Evolutionary conservation across 2,113 vertebrate genomes (phyloP), one percentile per base, ranked within the genome.

Genomic region (Nerophis lumbriciformis): DNA sequence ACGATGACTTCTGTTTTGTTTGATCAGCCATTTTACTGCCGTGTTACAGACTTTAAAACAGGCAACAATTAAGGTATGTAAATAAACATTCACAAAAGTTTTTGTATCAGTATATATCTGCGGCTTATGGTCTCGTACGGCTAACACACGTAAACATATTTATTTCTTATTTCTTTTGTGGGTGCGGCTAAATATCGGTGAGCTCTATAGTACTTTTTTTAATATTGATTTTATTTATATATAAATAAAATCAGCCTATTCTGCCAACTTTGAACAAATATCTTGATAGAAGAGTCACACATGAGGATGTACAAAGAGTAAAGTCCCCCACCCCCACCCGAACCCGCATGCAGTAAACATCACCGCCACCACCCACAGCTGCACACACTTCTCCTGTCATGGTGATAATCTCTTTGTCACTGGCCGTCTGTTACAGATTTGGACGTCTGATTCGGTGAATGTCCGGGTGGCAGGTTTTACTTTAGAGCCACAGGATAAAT

Each of bases 371-470:
- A 85, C 80, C 80, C 80, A 87, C 92, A 90, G 90, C 92, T 71
- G 84, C 77, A 53, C 86, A 51, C 90, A 85, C 90, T 90, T 88
- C 78, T 89, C 91, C 90, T 90, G 86, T 85, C 91, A 91, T 86
- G 84, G 90, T 73, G 91, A 92, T 94, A 94, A 94, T 93, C 92
- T 93, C 93, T 94, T 91, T 97, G 94, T 97, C 95, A 95, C 91
- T 90, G 92, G 90, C 92, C 90, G 94, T 97, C 94, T 97, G 93
- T 90, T 92, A 84, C 89, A 92, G 90, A 91, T 90, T 91, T 90
- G 90, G 90, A 87, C 82, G 88, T 91, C 92, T 93, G 81, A 92
- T 90, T 91, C 86, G 83, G 72, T 88, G 85, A 93, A 85, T 85
- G 86, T 89, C 72, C 90, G 89, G 85, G 73, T 83, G 83, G 85